Percentiles rank a stretch among this genome's conserved stretches.
Evolutionary conservation across 2,113 vertebrate genomes (phyloP).

Genomic region (Aldabrachelys gigantea): DNA sequence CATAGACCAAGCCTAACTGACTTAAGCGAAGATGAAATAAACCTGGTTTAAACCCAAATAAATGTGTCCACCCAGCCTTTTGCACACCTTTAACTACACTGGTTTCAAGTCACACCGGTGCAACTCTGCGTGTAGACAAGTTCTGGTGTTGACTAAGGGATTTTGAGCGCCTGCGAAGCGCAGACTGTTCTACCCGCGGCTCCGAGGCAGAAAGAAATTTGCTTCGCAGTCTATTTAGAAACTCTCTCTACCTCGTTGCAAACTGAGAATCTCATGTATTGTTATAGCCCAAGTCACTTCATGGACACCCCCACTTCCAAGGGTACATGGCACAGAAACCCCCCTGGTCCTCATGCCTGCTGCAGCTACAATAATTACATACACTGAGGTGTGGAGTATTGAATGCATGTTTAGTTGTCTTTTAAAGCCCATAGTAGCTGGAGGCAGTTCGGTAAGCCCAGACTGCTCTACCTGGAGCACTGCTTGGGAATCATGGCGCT

Average conservation of each 20-base stretch:
- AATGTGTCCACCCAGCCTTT: background rate
- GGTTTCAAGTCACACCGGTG: background rate
- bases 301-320: background rate
- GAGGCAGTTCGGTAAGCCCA: constrained; percentile 13
- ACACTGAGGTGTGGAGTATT: background rate
- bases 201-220: background rate
- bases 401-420: constrained; percentile 22
- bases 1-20: background rate
- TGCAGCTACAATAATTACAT: background rate
- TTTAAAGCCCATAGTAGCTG: constrained; percentile 24
- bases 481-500: constrained; percentile 12
- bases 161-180: background rate
- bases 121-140: background rate
- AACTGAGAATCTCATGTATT: background rate
- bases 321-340: background rate
- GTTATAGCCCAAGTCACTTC: background rate
- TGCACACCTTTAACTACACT: background rate
- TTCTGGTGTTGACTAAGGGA: background rate
- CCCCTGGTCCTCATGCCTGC: rapidly evolving
- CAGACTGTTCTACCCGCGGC: background rate
- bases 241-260: constrained; percentile 8
- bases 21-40: background rate
- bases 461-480: constrained; percentile 42
- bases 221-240: constrained; percentile 19
- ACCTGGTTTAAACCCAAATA: background rate